Percentiles rank a stretch among this genome's conserved stretches.
Evolutionary conservation across 37 sponge, comb jelly and placozoan species (phyloP).

Genomic region (Crambe crambe): DNA sequence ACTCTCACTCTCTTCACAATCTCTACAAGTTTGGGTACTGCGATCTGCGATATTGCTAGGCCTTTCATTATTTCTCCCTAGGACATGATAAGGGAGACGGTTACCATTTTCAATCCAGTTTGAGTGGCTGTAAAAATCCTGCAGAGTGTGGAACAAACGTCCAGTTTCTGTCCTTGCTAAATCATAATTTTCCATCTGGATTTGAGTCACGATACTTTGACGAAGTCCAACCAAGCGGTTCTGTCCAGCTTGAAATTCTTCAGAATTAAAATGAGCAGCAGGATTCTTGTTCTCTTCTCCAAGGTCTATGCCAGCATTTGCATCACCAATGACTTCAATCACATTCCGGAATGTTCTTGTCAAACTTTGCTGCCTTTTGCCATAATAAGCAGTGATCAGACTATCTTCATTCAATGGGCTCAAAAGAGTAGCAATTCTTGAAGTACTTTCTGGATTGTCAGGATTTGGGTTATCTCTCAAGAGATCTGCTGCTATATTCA

Average conservation of each 20-base stretch:
- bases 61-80: no score
- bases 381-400: slow-evolving; percentile 44
- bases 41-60: no score
- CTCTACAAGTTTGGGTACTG: no score
- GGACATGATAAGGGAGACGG: no score
- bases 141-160: slow-evolving; percentile 49
- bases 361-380: background rate
- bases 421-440: no score
- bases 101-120: no score
- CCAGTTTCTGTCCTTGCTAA: slow-evolving; percentile 30
- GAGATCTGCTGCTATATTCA: no score
- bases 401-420: background rate
- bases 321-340: slow-evolving; percentile 25
- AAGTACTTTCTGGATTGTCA: no score
- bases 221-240: slow-evolving; percentile 16
- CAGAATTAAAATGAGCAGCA: no score
- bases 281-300: no score
- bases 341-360: slow-evolving; percentile 9
- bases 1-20: no score
- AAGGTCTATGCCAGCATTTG: slow-evolving; percentile 33
- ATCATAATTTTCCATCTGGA: slow-evolving; percentile 5
- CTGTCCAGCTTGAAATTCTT: slow-evolving; percentile 45
- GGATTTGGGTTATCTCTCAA: no score
- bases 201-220: slow-evolving; percentile 3
- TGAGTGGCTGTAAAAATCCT: slow-evolving; percentile 63